Percentiles rank a stretch among this genome's conserved stretches.
phyloP scores from a whole-genome alignment of 53 echinoderm and acorn worm species.

The Crossaster papposus region DNA sequence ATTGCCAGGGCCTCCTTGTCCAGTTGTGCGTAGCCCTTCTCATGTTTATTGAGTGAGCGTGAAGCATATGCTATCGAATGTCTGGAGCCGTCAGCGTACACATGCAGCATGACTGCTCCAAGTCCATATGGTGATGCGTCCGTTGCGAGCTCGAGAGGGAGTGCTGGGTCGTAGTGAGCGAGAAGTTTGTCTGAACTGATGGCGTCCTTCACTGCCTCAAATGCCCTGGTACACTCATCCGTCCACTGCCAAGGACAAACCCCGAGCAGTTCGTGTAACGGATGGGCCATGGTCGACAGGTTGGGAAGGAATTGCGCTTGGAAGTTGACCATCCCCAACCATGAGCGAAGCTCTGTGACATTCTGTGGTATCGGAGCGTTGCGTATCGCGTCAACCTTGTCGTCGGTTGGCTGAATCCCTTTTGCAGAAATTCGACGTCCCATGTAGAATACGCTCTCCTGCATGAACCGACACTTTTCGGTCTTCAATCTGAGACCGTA shows the following conservation, averaged over 20 bases:
- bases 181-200: conserved; percentile 47
- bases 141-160: conserved; percentile 30
- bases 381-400: conserved; percentile 45
- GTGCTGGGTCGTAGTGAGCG: conserved; percentile 59
- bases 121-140: conserved; percentile 27
- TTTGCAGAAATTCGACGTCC: conserved; percentile 50
- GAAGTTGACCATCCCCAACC: too few species aligned
- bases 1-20: too few species aligned
- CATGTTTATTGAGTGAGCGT: conserved; percentile 31
- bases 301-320: conserved; percentile 56
- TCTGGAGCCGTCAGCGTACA: conserved; percentile 7
- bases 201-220: conserved; percentile 46
- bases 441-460: conserved; percentile 54
- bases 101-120: conserved; percentile 19
- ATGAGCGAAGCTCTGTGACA: conserved; percentile 51
- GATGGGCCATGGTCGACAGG: too few species aligned
- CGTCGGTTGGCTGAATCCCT: conserved; percentile 54
- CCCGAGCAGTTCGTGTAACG: too few species aligned
- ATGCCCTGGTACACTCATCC: conserved; percentile 17
- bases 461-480: conserved; percentile 60
- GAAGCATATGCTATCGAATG: conserved; percentile 42
- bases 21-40: conserved; percentile 49
- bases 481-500: conserved; percentile 48
- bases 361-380: conserved; percentile 29
- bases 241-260: too few species aligned